These are phyloP conservation scores for Drosophila virilis DNA, from an alignment of 1,140 invertebrate genomes.

Conservation along the genomic window DNA sequence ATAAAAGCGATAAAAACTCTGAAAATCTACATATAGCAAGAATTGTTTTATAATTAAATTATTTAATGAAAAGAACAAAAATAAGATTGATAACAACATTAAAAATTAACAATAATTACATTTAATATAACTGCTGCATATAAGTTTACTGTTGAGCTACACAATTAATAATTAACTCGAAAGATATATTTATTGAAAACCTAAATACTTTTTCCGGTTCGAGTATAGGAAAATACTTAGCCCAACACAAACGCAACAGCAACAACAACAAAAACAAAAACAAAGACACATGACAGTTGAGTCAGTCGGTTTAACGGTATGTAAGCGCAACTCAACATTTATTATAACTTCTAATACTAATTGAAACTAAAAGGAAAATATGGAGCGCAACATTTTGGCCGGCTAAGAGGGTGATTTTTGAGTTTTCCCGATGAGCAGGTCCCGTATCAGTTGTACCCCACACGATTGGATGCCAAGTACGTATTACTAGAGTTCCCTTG, in stretches of 20 bases:
- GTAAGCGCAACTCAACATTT: conserved; percentile 32
- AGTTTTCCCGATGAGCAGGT: conserved; percentile 22
- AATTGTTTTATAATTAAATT: conserved; percentile 77
- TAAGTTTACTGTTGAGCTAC: conserved; percentile 70
- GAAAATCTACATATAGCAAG: conserved; percentile 56
- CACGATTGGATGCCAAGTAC: neutral
- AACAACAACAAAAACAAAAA: conserved; percentile 12
- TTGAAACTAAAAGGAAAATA: conserved; percentile 32
- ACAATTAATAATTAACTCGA: conserved; percentile 60
- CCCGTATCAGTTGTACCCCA: conserved; percentile 1
- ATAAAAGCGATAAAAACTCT: conserved; percentile 55
- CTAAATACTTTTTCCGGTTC: conserved; percentile 39
- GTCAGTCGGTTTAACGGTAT: conserved; percentile 13
- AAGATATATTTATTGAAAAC: conserved; percentile 65
- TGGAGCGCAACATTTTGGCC: conserved; percentile 24
- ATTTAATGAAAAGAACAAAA: conserved; percentile 57
- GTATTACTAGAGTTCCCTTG: too few relatives aligned
- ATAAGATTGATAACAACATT: conserved; percentile 47
- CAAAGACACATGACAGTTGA: conserved; percentile 24
- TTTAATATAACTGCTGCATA: conserved; percentile 74
- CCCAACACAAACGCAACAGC: conserved; percentile 19
- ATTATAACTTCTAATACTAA: conserved; percentile 41
- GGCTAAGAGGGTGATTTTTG: conserved; percentile 27
- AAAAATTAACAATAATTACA: conserved; percentile 59
- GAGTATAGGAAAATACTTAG: conserved; percentile 20